phyloP scores from a whole-genome alignment of 2,888 invertebrate genomes.

The Gisinianus flammeolus region DNA sequence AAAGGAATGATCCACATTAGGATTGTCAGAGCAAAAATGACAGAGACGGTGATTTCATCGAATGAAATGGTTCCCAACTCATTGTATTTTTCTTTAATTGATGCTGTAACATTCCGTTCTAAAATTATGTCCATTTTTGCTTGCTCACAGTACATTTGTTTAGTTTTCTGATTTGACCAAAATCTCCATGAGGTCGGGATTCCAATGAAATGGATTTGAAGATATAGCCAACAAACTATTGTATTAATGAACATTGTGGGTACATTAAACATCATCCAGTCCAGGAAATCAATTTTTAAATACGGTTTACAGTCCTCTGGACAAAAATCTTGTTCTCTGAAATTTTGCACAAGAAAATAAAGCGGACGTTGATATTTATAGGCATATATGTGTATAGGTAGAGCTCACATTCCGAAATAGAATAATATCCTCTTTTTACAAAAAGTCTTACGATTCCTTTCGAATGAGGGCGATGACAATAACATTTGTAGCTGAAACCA shows the following conservation, averaged over 20 bases:
- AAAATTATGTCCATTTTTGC: conserved; percentile 44
- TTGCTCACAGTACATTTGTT: neutral
- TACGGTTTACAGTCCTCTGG: conserved; percentile 48
- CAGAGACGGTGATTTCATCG: conserved; percentile 72
- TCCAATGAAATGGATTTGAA: conserved; percentile 55
- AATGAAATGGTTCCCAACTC: conserved; percentile 79
- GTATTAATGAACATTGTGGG: conserved; percentile 53
- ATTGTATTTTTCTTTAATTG: conserved; percentile 77
- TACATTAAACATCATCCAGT: conserved; percentile 57
- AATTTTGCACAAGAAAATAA: neutral
- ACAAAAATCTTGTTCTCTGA: conserved; percentile 51
- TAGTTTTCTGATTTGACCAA: conserved; percentile 41
- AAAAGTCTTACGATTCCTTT: conserved; percentile 54
- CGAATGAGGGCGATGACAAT: conserved; percentile 53
- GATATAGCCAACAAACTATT: conserved; percentile 48
- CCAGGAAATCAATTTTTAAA: conserved; percentile 53
- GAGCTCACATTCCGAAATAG: neutral
- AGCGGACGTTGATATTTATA: neutral
- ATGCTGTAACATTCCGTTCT: conserved; percentile 72
- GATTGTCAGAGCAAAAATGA: conserved; percentile 74
- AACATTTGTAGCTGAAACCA: neutral
- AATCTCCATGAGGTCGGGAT: conserved; percentile 47
- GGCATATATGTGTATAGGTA: neutral
- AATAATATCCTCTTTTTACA: neutral
- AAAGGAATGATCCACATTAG: conserved; percentile 86